These are phyloP conservation scores for Pelosia muscerda DNA, from an alignment of 2,888 invertebrate genomes.

Conservation along the genomic window DNA sequence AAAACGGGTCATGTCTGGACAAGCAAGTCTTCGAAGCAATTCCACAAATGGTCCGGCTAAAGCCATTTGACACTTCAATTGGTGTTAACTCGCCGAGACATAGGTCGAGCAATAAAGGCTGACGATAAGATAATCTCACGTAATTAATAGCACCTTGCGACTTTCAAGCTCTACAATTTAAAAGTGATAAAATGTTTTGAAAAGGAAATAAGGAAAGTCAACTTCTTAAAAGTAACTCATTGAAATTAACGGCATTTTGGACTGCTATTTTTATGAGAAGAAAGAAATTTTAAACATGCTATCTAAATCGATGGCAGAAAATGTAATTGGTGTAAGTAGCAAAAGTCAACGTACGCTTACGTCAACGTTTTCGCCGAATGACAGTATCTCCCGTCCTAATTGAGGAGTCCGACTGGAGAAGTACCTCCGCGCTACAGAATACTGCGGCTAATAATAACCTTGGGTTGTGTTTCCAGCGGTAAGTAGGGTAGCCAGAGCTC, in stretches of 20 bases:
- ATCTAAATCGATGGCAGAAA: too few species aligned
- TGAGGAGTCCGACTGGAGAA: too few species aligned
- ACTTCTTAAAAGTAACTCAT: not conserved
- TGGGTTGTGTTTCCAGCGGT: too few species aligned
- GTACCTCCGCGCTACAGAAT: too few species aligned
- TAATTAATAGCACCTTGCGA: conserved; percentile 48
- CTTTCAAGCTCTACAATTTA: conserved; percentile 19
- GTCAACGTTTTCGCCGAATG: too few species aligned
- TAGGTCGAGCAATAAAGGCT: conserved; percentile 58
- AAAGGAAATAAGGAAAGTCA: not conserved
- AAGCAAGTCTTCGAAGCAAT: conserved; percentile 29
- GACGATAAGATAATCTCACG: conserved; percentile 49
- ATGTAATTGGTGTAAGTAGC: too few species aligned
- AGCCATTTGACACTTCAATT: conserved; percentile 72
- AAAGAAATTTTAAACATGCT: not conserved
- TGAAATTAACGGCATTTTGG: not conserved
- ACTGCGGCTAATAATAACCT: too few species aligned
- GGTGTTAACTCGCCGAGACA: conserved; percentile 68
- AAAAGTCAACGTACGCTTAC: too few species aligned
- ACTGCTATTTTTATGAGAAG: not conserved
- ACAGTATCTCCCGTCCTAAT: too few species aligned
- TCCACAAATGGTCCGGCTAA: conserved; percentile 55
- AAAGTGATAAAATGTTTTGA: conserved; percentile 9
- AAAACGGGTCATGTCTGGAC: conserved; percentile 25
- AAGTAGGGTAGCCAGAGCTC: too few species aligned